Conservation (phyloP, 2,113 vertebrate species). For the Elachura formosa region DNA sequence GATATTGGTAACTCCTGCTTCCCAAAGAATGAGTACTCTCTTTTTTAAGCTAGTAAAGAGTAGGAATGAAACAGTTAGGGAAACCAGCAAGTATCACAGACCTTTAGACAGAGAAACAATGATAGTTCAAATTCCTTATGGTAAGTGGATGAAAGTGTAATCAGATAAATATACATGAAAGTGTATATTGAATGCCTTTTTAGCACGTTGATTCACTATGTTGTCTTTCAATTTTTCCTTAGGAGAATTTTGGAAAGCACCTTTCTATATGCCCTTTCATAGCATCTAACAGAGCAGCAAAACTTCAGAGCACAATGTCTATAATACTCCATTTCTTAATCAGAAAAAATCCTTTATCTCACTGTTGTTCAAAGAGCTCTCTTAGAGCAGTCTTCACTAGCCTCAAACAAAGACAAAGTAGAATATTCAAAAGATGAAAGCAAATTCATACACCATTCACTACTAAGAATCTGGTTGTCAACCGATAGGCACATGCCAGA, state of each 20-base stretch:
- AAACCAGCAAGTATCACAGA: background rate
- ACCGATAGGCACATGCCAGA: background rate
- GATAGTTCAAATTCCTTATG: background rate
- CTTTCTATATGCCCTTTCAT: background rate
- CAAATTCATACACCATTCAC: background rate
- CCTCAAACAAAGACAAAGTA: background rate
- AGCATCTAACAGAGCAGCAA: background rate
- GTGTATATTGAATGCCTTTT: background rate
- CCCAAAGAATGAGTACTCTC: background rate
- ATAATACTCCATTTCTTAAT: background rate
- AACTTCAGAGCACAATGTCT: background rate
- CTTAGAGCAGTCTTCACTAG: background rate
- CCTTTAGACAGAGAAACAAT: background rate
- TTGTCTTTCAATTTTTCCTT: background rate
- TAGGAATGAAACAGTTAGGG: background rate
- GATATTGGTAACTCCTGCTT: background rate
- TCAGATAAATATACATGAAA: no score
- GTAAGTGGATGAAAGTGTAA: background rate
- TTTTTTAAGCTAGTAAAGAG: background rate
- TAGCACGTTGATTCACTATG: fast-evolving
- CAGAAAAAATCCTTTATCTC: background rate
- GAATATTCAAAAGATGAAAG: background rate
- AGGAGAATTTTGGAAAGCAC: background rate
- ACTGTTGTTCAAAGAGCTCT: background rate
- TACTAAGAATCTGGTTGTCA: background rate